These are phyloP conservation scores for Pimpla rufipes DNA, from an alignment of 2,888 invertebrate species.

Conservation along the genomic window DNA sequence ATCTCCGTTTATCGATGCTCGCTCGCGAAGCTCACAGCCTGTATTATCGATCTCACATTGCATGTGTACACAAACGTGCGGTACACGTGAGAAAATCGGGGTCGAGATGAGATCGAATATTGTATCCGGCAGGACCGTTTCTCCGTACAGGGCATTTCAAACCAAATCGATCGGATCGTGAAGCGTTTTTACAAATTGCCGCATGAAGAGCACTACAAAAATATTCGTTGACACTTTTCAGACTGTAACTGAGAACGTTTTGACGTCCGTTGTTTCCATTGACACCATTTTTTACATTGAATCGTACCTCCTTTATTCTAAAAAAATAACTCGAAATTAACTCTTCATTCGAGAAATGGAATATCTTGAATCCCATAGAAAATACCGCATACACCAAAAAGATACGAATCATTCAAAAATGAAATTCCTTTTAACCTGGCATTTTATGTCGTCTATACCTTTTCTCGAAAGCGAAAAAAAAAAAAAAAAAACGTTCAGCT, in stretches of 20 bases:
- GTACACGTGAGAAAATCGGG: conserved; percentile 43
- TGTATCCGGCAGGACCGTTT: conserved; percentile 17
- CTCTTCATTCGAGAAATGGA: too few species aligned
- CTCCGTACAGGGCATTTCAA: conserved; percentile 2
- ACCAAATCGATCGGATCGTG: not conserved
- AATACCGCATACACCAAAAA: too few species aligned
- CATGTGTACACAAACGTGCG: conserved; percentile 15
- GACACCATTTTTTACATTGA: too few species aligned
- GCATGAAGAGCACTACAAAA: not conserved
- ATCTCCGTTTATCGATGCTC: conserved; percentile 49
- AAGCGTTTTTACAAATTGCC: not conserved
- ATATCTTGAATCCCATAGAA: too few species aligned
- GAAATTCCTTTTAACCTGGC: too few species aligned
- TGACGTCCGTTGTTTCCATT: too few species aligned
- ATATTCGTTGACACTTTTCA: not conserved
- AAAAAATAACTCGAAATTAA: too few species aligned
- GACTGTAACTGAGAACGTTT: too few species aligned
- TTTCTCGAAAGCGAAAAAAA: too few species aligned
- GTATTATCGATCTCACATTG: conserved; percentile 61
- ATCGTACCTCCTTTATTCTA: too few species aligned
- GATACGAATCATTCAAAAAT: too few species aligned
- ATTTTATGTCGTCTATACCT: too few species aligned
- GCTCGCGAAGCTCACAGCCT: conserved; percentile 51
- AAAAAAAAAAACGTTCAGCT: not conserved
- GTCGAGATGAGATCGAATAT: conserved; percentile 56